Evolutionary conservation across 2,888 invertebrate species (phyloP).

Genomic region (Hirtodrosophila trivittata): DNA sequence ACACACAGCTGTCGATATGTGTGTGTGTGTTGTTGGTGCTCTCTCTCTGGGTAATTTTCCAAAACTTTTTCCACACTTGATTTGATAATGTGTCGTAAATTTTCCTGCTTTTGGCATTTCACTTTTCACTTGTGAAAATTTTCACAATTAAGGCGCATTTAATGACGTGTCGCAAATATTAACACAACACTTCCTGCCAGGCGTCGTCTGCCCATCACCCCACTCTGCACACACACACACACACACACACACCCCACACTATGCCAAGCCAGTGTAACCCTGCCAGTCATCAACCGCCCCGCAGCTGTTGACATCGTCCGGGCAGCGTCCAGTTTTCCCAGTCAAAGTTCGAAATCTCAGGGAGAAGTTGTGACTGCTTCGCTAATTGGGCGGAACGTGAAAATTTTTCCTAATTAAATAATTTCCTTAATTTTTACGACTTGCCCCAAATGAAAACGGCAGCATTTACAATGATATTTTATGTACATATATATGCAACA

Average conservation of each 20-base stretch:
- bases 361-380: slow-evolving; percentile 35
- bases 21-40: slow-evolving; percentile 9
- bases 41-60: slow-evolving; percentile 20
- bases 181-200: slow-evolving; percentile 61
- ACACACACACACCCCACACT: slow-evolving; percentile 8
- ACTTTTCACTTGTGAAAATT: slow-evolving; percentile 62
- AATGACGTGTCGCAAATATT: slow-evolving; percentile 75
- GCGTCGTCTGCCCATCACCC: slow-evolving; percentile 9
- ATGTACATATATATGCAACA: slow-evolving; percentile 60
- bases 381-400: slow-evolving; percentile 78
- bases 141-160: slow-evolving; percentile 73
- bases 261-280: slow-evolving; percentile 2
- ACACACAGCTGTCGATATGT: slow-evolving; percentile 39
- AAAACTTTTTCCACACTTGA: slow-evolving; percentile 63
- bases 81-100: slow-evolving; percentile 75
- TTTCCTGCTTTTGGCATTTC: slow-evolving; percentile 52
- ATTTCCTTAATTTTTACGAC: slow-evolving; percentile 76
- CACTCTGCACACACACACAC: slow-evolving; percentile 4
- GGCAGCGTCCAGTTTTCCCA: slow-evolving; percentile 59
- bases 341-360: slow-evolving; percentile 50
- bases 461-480: slow-evolving; percentile 57
- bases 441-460: slow-evolving; percentile 17
- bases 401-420: slow-evolving; percentile 77
- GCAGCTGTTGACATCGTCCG: slow-evolving; percentile 65
- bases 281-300: slow-evolving; percentile 11